Percentiles rank a stretch among this genome's conserved stretches.
Evolutionary conservation across 2,888 invertebrate genomes (phyloP).

Genomic region (Nasonia oneida): DNA sequence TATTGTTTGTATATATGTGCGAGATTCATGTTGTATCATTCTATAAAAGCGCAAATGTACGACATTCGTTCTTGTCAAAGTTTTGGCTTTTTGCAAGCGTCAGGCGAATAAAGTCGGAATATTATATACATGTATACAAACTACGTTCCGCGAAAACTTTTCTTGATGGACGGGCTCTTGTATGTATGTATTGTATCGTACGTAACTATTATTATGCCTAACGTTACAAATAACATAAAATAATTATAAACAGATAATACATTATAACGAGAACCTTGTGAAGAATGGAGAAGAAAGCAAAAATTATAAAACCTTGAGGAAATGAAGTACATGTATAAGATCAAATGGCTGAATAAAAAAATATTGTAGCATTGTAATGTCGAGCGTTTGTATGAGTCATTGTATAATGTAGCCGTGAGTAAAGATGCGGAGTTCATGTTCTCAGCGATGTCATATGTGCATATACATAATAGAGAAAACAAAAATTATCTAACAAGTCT

Average conservation of each 20-base stretch:
- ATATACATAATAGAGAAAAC: constrained; percentile 29
- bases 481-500: constrained; percentile 38
- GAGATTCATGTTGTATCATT: not conserved
- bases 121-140: constrained; percentile 51
- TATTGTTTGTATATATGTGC: not conserved
- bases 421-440: constrained; percentile 65
- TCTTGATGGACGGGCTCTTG: constrained; percentile 72
- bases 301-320: constrained; percentile 28
- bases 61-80: constrained; percentile 24
- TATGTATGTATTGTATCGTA: constrained; percentile 77
- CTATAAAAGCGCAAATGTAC: not conserved
- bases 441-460: constrained; percentile 64
- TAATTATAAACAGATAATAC: constrained; percentile 68
- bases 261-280: constrained; percentile 58
- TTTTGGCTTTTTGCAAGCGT: constrained; percentile 40
- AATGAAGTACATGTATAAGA: constrained; percentile 10
- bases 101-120: constrained; percentile 25
- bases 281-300: constrained; percentile 50
- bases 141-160: constrained; percentile 51
- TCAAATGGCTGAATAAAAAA: constrained; percentile 51
- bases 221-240: constrained; percentile 72
- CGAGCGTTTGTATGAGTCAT: constrained; percentile 68
- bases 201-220: constrained; percentile 75
- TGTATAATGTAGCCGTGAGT: constrained; percentile 67
- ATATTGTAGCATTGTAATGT: constrained; percentile 65